Percentiles rank a stretch among this genome's conserved stretches.
These are phyloP conservation scores for Pheosia tremula DNA, from an alignment of 2,888 invertebrate genomes.

Conservation along the genomic window DNA sequence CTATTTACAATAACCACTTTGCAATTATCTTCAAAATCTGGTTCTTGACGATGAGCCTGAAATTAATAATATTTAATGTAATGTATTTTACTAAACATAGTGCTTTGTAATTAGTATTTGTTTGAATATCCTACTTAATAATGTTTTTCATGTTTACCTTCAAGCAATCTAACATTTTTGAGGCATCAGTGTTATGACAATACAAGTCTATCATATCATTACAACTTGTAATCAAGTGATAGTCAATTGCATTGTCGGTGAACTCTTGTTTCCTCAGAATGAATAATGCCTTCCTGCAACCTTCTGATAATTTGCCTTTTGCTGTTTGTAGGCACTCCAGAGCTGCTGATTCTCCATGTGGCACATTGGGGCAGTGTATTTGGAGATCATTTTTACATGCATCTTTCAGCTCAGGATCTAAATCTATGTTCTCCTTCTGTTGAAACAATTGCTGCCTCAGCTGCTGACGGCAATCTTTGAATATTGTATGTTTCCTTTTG, in stretches of 20 bases:
- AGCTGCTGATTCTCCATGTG: slow-evolving; percentile 88
- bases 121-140: not conserved
- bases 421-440: slow-evolving; percentile 94
- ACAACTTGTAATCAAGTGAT: slow-evolving; percentile 92
- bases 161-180: slow-evolving; percentile 90
- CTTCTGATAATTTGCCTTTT: slow-evolving; percentile 85
- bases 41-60: slow-evolving; percentile 89
- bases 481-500: slow-evolving; percentile 90
- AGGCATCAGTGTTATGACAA: slow-evolving; percentile 89
- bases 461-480: slow-evolving; percentile 95
- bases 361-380: slow-evolving; percentile 87
- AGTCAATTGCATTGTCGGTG: slow-evolving; percentile 94
- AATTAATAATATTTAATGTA: slow-evolving; percentile 39
- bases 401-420: slow-evolving; percentile 93
- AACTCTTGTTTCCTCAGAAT: slow-evolving; percentile 94
- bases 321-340: slow-evolving; percentile 91
- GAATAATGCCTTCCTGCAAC: slow-evolving; percentile 93
- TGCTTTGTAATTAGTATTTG: no score
- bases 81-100: not conserved
- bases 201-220: slow-evolving; percentile 93
- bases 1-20: slow-evolving; percentile 93
- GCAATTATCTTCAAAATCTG: slow-evolving; percentile 92
- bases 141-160: slow-evolving; percentile 78
- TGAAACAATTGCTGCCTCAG: slow-evolving; percentile 95
- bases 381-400: slow-evolving; percentile 93